phyloP scores from a whole-genome alignment of 30 jellyfish, hydroid and myxozoan genomes.

The Nemopilema nomurai region DNA sequence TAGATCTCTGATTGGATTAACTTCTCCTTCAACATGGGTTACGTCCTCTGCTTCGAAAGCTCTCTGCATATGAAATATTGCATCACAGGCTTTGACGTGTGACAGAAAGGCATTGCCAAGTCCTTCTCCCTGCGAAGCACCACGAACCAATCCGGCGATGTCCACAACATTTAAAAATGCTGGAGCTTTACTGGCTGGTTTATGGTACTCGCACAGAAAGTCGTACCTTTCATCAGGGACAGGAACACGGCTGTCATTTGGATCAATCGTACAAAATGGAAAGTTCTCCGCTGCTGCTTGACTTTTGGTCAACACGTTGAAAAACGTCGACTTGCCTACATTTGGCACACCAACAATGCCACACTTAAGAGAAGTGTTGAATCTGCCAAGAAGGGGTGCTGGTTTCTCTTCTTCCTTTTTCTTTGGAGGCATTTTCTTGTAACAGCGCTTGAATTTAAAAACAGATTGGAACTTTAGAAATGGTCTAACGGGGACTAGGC shows the following conservation, averaged over 20 bases:
- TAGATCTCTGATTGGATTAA: conserved; percentile 90
- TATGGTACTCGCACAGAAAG: conserved; percentile 77
- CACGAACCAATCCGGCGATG: conserved; percentile 97
- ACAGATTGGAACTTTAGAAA: background rate
- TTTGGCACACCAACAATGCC: conserved; percentile 99
- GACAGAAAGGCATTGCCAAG: conserved; percentile 98
- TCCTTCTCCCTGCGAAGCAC: conserved; percentile 99
- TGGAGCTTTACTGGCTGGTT: conserved; percentile 98
- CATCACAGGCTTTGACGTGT: conserved; percentile 97
- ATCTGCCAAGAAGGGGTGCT: conserved; percentile 87
- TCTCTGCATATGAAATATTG: conserved; percentile 93
- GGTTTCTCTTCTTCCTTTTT: conserved; percentile 81
- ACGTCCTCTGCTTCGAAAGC: conserved; percentile 97
- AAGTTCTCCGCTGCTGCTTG: conserved; percentile 97
- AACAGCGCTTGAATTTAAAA: background rate
- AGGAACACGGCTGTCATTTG: conserved; percentile 91
- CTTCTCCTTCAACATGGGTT: conserved; percentile 96
- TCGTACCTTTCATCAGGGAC: conserved; percentile 99
- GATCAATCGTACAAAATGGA: conserved; percentile 98
- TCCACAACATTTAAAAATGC: conserved; percentile 96
- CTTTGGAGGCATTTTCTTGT: conserved; percentile 90
- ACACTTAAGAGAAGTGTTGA: conserved; percentile 92
- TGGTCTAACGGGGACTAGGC: background rate
- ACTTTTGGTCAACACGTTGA: conserved; percentile 95
- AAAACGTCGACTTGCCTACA: conserved; percentile 98